Conservation (phyloP, 2,797 vertebrate genomes). For the Enteromius treurensis region DNA sequence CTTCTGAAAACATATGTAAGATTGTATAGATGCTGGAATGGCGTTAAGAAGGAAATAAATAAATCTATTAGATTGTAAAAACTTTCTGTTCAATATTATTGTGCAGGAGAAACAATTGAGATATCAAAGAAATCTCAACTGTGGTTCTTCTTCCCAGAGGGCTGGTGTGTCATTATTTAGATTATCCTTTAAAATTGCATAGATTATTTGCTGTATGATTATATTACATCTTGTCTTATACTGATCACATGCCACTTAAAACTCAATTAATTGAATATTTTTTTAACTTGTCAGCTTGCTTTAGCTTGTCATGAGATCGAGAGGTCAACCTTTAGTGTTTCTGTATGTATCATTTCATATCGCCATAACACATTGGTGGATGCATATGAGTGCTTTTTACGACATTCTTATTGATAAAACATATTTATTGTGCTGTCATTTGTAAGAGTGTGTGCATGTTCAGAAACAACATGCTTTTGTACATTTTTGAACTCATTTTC, state of each 20-base stretch:
- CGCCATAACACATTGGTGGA: conserved; percentile 9
- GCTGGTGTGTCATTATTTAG: not conserved
- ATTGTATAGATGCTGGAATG: too few relatives aligned
- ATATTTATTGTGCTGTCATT: not conserved
- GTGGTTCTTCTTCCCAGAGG: not conserved
- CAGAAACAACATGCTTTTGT: not conserved
- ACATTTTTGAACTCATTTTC: not conserved
- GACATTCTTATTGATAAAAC: not conserved
- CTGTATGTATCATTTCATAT: conserved; percentile 35
- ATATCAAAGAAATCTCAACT: conserved; percentile 11
- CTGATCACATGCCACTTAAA: not conserved
- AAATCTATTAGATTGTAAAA: not conserved
- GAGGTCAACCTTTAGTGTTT: conserved; percentile 27
- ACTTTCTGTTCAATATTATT: not conserved
- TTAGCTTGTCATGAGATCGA: conserved; percentile 37
- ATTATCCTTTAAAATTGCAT: not conserved
- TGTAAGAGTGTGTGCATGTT: conserved; percentile 27
- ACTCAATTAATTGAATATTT: conserved; percentile 13
- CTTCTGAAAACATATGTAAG: not conserved
- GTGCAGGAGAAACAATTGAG: conserved; percentile 23
- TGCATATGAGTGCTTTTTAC: conserved; percentile 12
- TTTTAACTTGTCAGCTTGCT: conserved; percentile 29
- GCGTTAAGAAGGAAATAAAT: too few relatives aligned
- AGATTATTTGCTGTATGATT: not conserved
- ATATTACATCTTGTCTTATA: conserved; percentile 15